Evolutionary conservation across 2,113 vertebrate species (phyloP).

Genomic region (Maccullochella peelii): DNA sequence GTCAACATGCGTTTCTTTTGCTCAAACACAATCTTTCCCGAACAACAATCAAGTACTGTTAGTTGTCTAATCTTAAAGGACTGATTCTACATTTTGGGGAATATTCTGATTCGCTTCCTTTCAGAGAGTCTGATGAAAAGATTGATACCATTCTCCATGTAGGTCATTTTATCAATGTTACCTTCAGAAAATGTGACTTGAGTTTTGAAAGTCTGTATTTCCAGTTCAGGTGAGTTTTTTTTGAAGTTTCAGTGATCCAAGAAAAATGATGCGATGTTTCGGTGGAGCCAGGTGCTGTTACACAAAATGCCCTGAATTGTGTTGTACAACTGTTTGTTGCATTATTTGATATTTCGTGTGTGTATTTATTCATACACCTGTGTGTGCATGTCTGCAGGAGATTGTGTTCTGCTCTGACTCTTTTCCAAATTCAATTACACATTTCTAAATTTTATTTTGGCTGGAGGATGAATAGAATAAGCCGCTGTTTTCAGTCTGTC

Average conservation of each 20-base stretch:
- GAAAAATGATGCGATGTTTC: no score
- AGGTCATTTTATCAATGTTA: neutral
- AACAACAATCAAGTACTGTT: no score
- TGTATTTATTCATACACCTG: slow-evolving; percentile 5
- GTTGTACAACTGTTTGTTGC: neutral
- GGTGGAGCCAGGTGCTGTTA: neutral
- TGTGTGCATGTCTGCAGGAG: neutral
- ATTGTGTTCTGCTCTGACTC: neutral
- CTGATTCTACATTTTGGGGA: no score
- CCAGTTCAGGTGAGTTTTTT: neutral
- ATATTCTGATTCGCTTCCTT: no score
- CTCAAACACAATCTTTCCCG: no score
- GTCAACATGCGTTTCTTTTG: no score
- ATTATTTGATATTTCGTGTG: slow-evolving; percentile 3
- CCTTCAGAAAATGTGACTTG: neutral
- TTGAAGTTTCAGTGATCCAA: neutral
- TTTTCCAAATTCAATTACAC: slow-evolving; percentile 49
- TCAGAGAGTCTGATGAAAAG: no score
- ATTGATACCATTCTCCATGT: no score
- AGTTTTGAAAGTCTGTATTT: neutral
- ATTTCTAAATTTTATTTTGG: slow-evolving; percentile 33
- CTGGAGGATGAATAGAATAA: slow-evolving; percentile 46
- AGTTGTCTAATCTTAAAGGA: no score
- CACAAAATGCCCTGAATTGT: neutral
- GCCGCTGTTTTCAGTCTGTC: slow-evolving; percentile 46